These are phyloP conservation scores for Eremobia ochroleuca DNA, from an alignment of 2,888 invertebrate genomes.

Conservation along the genomic window DNA sequence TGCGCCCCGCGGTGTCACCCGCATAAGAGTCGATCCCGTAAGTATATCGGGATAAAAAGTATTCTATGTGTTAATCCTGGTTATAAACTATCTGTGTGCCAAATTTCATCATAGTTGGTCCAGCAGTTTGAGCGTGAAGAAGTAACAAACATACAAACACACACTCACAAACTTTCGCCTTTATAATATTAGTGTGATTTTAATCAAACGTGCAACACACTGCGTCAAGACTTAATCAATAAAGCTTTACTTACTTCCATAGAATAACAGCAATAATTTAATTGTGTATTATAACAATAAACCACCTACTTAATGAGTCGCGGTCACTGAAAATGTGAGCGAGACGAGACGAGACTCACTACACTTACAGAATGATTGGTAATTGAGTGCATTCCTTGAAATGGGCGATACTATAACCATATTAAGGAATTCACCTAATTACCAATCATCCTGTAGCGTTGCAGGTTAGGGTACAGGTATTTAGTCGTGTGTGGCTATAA, in stretches of 20 bases:
- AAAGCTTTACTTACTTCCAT: neutral
- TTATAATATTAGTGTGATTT: too few relatives aligned
- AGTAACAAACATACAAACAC: too few relatives aligned
- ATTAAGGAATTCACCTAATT: neutral
- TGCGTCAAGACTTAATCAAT: neutral
- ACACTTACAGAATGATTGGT: neutral
- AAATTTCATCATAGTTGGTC: too few relatives aligned
- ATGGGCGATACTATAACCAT: neutral
- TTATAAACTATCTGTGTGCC: too few relatives aligned
- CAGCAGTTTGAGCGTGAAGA: too few relatives aligned
- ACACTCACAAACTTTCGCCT: too few relatives aligned
- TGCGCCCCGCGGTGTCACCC: too few relatives aligned
- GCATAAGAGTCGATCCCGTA: too few relatives aligned
- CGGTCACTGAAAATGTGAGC: neutral
- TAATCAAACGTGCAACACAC: slow-evolving; percentile 19
- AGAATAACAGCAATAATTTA: neutral
- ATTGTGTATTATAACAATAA: neutral
- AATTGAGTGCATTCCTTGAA: neutral
- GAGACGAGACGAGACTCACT: neutral
- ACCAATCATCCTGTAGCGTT: neutral
- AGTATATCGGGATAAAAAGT: too few relatives aligned
- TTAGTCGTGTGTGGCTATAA: slow-evolving; percentile 76
- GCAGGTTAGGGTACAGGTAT: neutral
- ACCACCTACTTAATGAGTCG: too few relatives aligned
- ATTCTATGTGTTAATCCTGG: too few relatives aligned